phyloP scores from a whole-genome alignment of 2,113 vertebrate species.

The Halcyon malimbica region DNA sequence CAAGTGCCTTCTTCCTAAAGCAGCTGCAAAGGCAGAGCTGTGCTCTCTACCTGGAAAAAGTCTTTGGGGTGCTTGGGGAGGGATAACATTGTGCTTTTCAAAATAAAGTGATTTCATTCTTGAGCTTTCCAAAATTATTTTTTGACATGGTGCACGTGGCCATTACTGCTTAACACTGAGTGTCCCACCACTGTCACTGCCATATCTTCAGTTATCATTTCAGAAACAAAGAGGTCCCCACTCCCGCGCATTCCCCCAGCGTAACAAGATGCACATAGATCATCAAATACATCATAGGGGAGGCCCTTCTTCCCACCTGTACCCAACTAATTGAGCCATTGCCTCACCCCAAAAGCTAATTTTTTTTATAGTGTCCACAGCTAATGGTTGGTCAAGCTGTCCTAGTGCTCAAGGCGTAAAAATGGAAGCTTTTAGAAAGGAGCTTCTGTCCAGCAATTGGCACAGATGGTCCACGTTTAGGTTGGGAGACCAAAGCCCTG shows the following conservation, averaged over 20 bases:
- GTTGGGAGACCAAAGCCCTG: neutral
- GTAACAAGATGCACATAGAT: accelerated
- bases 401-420: neutral
- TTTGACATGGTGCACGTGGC: neutral
- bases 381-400: neutral
- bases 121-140: neutral
- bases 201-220: neutral
- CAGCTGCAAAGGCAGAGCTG: neutral
- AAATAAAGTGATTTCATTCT: neutral
- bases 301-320: neutral
- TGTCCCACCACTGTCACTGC: neutral
- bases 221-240: neutral
- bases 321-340: neutral
- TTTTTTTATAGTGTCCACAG: neutral
- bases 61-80: neutral
- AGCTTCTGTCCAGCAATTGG: neutral
- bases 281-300: neutral
- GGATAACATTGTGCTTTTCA: neutral
- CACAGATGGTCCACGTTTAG: accelerated
- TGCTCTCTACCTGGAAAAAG: neutral
- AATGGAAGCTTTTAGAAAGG: neutral
- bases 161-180: neutral
- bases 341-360: neutral
- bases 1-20: neutral
- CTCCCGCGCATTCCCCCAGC: neutral